A percentile compares a stretch with the other conserved stretches of the same genome.
phyloP scores from a whole-genome alignment of 2,113 vertebrate genomes.

The Malaclemys terrapin region DNA sequence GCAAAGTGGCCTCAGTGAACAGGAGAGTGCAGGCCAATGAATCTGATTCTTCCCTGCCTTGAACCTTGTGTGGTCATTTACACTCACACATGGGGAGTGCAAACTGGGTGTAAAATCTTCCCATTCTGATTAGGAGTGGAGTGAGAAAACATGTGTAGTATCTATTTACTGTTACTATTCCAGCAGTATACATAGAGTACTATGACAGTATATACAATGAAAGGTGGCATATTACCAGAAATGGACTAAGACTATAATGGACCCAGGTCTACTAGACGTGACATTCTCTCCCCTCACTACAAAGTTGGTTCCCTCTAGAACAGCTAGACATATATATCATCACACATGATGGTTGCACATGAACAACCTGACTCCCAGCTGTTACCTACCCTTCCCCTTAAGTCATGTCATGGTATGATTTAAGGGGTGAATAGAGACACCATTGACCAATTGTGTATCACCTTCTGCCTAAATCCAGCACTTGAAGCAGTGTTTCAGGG shows the following conservation, averaged over 20 bases:
- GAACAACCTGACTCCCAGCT: background rate
- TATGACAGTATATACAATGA: background rate
- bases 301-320: no score
- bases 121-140: background rate
- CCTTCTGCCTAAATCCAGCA: background rate
- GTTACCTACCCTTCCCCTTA: fast-evolving
- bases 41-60: background rate
- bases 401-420: fast-evolving
- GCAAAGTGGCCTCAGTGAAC: background rate
- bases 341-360: background rate
- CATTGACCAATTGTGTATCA: fast-evolving
- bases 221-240: fast-evolving
- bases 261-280: background rate
- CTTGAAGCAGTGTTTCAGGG: background rate
- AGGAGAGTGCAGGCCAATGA: background rate
- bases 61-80: background rate
- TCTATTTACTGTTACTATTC: background rate
- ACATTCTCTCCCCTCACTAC: background rate
- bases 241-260: background rate
- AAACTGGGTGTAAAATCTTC: background rate
- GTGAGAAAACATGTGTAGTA: background rate
- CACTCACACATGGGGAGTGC: no score
- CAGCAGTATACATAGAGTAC: background rate
- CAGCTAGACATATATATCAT: no score
- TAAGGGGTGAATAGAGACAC: background rate